phyloP scores from a whole-genome alignment of 2,888 invertebrate species.

The Campopleginae sp. region DNA sequence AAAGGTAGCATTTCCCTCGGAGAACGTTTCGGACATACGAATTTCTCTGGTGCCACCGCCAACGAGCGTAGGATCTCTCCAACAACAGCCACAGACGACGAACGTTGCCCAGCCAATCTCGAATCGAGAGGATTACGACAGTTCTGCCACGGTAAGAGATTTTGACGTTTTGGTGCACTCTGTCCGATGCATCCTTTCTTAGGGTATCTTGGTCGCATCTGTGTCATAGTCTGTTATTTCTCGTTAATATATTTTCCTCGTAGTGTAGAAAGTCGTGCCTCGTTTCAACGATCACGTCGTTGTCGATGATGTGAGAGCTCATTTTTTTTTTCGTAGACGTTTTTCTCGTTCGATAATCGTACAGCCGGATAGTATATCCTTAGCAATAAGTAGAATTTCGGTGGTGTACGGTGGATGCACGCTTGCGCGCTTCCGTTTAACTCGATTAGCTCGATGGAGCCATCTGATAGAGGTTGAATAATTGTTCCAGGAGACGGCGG shows the following conservation, averaged over 20 bases:
- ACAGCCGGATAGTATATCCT: background rate
- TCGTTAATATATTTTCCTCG: background rate
- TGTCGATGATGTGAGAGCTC: background rate
- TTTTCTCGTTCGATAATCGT: background rate
- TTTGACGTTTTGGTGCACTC: conserved; percentile 17
- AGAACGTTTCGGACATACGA: conserved; percentile 67
- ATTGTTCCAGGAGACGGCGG: conserved; percentile 90
- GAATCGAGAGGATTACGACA: conserved; percentile 85
- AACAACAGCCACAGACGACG: conserved; percentile 78
- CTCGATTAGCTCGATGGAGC: conserved; percentile 77
- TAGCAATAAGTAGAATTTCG: conserved; percentile 12
- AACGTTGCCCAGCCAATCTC: conserved; percentile 74
- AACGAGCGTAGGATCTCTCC: conserved; percentile 67
- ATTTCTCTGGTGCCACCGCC: conserved; percentile 68
- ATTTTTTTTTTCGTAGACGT: background rate
- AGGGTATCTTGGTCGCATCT: background rate
- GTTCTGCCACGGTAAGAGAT: conserved; percentile 86
- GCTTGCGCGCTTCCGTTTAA: conserved; percentile 56
- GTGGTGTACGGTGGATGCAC: background rate
- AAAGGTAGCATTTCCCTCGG: conserved; percentile 63
- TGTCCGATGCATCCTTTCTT: background rate
- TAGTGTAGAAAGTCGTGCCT: background rate
- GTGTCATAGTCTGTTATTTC: background rate
- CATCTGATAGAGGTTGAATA: conserved; percentile 83
- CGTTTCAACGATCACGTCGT: background rate